phyloP scores from a whole-genome alignment of 1,140 invertebrate species.

The Pseudomyrmex sp. region DNA sequence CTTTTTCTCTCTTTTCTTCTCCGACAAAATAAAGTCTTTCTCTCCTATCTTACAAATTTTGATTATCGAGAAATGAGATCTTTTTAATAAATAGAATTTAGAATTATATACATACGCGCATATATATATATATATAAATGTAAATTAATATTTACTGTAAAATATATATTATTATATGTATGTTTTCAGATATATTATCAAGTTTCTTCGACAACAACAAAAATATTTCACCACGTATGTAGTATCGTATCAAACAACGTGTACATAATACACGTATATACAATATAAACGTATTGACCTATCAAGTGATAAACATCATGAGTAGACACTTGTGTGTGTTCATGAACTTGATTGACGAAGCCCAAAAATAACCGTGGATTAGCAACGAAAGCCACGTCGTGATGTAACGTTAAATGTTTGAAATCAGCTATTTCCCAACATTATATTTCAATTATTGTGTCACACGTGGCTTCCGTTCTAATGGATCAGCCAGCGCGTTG shows the following conservation, averaged over 20 bases:
- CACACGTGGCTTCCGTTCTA: conserved; percentile 8
- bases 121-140: too few relatives aligned
- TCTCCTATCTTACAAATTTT: not conserved
- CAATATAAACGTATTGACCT: too few relatives aligned
- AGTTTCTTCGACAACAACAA: not conserved
- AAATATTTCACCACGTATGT: not conserved
- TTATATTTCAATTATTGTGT: conserved; percentile 2
- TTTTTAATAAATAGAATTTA: too few relatives aligned
- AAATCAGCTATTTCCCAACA: not conserved
- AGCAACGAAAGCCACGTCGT: not conserved
- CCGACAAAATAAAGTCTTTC: too few relatives aligned
- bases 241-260: not conserved
- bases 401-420: not conserved
- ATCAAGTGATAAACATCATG: too few relatives aligned
- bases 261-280: too few relatives aligned
- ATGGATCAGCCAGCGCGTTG: not conserved
- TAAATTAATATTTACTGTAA: too few relatives aligned
- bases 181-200: not conserved
- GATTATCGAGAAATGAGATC: not conserved
- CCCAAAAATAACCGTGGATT: conserved; percentile 11
- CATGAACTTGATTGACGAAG: conserved; percentile 14
- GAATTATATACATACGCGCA: too few relatives aligned
- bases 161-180: not conserved
- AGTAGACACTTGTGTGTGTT: not conserved
- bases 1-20: too few relatives aligned